These are phyloP conservation scores for Lepus timidus DNA, from an alignment of 2,113 vertebrate species.

Conservation along the genomic window DNA sequence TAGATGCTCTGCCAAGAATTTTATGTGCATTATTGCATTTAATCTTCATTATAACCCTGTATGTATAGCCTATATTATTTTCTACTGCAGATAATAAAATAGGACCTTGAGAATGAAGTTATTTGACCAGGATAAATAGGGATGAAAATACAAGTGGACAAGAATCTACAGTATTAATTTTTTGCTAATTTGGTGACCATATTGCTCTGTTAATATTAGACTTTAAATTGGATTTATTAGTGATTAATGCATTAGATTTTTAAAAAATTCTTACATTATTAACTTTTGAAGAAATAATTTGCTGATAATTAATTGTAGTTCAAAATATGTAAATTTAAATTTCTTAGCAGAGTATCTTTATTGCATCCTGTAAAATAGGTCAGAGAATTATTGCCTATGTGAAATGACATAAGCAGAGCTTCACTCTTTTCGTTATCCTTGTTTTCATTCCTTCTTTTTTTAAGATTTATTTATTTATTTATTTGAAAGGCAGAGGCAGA, in stretches of 20 bases:
- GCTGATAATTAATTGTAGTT: constrained; percentile 16
- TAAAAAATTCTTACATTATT: background rate
- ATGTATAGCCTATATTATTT: background rate
- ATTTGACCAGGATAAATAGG: background rate
- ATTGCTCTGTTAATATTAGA: background rate
- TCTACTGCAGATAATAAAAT: constrained; percentile 11
- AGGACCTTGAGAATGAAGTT: background rate
- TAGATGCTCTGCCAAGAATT: background rate
- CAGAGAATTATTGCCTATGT: background rate
- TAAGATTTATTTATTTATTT: too few relatives aligned
- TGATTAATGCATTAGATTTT: background rate
- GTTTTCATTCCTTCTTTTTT: background rate
- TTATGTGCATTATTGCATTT: constrained; percentile 13
- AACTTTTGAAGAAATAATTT: constrained; percentile 46
- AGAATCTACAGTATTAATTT: background rate
- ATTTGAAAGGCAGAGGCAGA: too few relatives aligned
- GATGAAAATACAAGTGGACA: background rate
- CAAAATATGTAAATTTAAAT: constrained; percentile 34
- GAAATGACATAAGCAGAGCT: background rate
- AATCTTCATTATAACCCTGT: background rate
- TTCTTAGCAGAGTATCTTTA: background rate
- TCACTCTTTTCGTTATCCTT: background rate
- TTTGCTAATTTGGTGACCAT: background rate
- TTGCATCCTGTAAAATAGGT: background rate
- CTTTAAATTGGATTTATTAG: constrained; percentile 52